Percentiles rank a stretch among this genome's conserved stretches.
These are phyloP conservation scores for Dendropsophus ebraccatus DNA, from an alignment of 2,113 vertebrate species.

Conservation along the genomic window DNA sequence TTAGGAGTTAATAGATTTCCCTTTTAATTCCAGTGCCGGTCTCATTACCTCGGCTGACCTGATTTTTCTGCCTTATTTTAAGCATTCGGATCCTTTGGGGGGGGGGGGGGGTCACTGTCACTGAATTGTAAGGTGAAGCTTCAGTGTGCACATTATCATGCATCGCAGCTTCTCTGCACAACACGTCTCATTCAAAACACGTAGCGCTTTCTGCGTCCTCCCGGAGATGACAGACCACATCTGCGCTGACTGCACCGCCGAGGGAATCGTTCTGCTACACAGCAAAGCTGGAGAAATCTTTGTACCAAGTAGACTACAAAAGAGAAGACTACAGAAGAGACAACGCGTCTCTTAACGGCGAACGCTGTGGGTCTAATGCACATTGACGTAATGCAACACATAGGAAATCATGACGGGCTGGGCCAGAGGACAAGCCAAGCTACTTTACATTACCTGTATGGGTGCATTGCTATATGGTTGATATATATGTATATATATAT, in stretches of 20 bases:
- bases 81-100: constrained; percentile 26
- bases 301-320: not conserved
- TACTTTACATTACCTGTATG: no score
- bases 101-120: not conserved
- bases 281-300: not conserved
- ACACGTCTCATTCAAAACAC: constrained; percentile 31
- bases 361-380: not conserved
- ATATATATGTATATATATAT: no score
- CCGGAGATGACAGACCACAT: constrained; percentile 22
- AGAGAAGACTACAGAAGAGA: not conserved
- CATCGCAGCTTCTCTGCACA: not conserved
- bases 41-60: constrained; percentile 23
- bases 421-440: no score
- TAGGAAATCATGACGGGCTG: not conserved
- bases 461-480: no score
- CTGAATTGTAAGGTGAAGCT: constrained; percentile 16
- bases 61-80: constrained; percentile 6
- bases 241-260: not conserved
- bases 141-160: constrained; percentile 26
- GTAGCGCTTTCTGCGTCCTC: constrained; percentile 2
- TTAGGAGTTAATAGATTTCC: not conserved
- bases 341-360: not conserved
- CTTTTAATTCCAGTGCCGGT: not conserved
- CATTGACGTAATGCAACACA: not conserved
- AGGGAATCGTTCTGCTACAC: not conserved